Conservation (phyloP, 2,797 vertebrate genomes). For the Neostethus bicornis region DNA sequence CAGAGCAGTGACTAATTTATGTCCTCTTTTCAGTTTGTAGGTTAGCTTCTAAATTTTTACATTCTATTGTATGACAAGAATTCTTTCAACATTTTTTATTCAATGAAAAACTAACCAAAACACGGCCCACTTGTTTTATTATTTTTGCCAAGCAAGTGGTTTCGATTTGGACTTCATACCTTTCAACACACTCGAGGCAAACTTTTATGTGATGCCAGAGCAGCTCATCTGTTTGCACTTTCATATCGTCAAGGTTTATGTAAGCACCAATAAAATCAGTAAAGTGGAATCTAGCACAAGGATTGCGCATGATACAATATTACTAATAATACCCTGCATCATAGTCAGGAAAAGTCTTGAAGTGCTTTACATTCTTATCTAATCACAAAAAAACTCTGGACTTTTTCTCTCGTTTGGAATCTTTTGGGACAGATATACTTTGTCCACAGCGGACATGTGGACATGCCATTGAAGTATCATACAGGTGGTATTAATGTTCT, state of each 20-base stretch:
- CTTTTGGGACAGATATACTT: background rate
- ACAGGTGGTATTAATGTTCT: conserved; percentile 13
- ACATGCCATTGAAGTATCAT: conserved; percentile 8
- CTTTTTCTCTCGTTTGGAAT: background rate
- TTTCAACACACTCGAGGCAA: background rate
- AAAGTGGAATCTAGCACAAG: background rate
- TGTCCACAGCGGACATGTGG: background rate
- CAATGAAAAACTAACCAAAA: background rate
- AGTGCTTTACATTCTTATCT: background rate
- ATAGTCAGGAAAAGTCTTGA: background rate
- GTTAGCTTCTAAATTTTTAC: background rate
- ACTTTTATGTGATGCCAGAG: conserved; percentile 6
- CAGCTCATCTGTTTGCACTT: conserved; percentile 2
- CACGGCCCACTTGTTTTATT: background rate
- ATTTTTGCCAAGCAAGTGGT: conserved; percentile 6
- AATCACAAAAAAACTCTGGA: background rate
- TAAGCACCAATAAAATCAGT: conserved; percentile 7
- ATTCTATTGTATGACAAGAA: background rate
- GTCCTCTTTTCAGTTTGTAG: background rate
- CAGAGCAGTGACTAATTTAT: background rate
- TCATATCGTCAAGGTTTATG: conserved; percentile 15
- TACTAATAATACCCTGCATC: background rate
- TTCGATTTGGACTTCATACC: conserved; percentile 8
- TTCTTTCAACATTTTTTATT: background rate
- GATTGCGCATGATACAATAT: background rate